phyloP scores from a whole-genome alignment of 2,888 invertebrate genomes.

The Acronicta alni region DNA sequence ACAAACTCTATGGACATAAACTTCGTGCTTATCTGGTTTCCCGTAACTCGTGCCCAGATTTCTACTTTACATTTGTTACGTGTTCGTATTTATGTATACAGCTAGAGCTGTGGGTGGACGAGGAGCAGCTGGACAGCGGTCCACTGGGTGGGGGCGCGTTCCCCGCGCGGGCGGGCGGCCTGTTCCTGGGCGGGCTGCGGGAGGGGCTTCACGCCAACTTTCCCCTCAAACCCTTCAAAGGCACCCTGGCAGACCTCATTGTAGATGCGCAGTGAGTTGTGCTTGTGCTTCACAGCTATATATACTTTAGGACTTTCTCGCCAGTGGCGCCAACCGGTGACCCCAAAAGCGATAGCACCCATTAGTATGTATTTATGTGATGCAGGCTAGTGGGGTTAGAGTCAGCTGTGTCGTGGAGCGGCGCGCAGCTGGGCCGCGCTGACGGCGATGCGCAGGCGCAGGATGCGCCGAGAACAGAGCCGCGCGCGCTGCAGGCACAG shows the following conservation, averaged over 20 bases:
- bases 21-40: conserved; percentile 50
- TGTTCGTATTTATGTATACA: conserved; percentile 52
- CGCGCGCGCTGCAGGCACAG: conserved; percentile 68
- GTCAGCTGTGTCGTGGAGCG: conserved; percentile 67
- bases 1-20: conserved; percentile 39
- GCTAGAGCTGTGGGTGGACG: conserved; percentile 93
- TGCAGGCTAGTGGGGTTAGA: conserved; percentile 75
- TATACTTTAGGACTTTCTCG: no score
- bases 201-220: conserved; percentile 76
- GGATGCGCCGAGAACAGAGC: conserved; percentile 57
- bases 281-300: no score
- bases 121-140: conserved; percentile 88
- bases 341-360: no score
- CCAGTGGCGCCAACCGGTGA: no score
- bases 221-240: conserved; percentile 90
- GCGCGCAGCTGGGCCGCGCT: conserved; percentile 73
- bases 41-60: conserved; percentile 36
- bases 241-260: conserved; percentile 95
- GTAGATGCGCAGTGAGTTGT: conserved; percentile 94
- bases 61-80: no score
- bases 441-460: conserved; percentile 60
- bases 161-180: conserved; percentile 87
- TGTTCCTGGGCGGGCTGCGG: conserved; percentile 94
- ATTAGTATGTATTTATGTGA: no score
- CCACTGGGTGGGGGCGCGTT: conserved; percentile 89